These are phyloP conservation scores for Boleophthalmus pectinirostris DNA, from an alignment of 2,113 vertebrate genomes.

Conservation along the genomic window DNA sequence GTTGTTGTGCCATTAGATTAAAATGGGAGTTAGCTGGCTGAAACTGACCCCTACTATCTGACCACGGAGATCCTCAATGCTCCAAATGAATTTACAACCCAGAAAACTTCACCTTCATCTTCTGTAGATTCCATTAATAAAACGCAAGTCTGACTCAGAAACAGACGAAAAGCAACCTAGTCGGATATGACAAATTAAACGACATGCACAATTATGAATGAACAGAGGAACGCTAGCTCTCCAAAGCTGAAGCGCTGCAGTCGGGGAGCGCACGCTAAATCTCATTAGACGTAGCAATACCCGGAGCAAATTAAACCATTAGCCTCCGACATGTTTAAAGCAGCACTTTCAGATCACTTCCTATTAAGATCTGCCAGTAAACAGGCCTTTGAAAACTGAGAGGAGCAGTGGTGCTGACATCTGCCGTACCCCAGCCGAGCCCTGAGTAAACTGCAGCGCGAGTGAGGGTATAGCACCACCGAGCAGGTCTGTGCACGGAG, in stretches of 20 bases:
- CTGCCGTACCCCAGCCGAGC: conserved; percentile 71
- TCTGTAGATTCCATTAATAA: background rate
- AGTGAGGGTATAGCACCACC: conserved; percentile 38
- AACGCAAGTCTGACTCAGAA: conserved; percentile 21
- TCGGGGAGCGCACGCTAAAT: conserved; percentile 57
- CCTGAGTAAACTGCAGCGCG: conserved; percentile 63
- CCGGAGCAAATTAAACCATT: conserved; percentile 77
- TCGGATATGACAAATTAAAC: conserved; percentile 46
- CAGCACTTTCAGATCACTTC: conserved; percentile 77
- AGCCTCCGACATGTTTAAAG: conserved; percentile 73
- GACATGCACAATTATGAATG: conserved; percentile 34
- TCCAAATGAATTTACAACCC: too few relatives aligned
- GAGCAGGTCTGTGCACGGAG: conserved; percentile 35
- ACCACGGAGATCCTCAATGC: background rate
- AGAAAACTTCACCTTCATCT: background rate
- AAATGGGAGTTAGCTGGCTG: background rate
- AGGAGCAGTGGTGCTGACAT: conserved; percentile 71
- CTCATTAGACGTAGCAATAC: conserved; percentile 75
- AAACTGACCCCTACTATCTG: too few relatives aligned
- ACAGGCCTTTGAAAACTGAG: conserved; percentile 75
- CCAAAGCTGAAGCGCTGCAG: conserved; percentile 53
- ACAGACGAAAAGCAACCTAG: conserved; percentile 16
- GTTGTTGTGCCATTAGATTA: background rate
- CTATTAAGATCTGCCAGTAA: conserved; percentile 75
- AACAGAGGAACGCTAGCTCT: conserved; percentile 49